phyloP scores from a whole-genome alignment of 2,113 vertebrate genomes.

The Varanus komodoensis region DNA sequence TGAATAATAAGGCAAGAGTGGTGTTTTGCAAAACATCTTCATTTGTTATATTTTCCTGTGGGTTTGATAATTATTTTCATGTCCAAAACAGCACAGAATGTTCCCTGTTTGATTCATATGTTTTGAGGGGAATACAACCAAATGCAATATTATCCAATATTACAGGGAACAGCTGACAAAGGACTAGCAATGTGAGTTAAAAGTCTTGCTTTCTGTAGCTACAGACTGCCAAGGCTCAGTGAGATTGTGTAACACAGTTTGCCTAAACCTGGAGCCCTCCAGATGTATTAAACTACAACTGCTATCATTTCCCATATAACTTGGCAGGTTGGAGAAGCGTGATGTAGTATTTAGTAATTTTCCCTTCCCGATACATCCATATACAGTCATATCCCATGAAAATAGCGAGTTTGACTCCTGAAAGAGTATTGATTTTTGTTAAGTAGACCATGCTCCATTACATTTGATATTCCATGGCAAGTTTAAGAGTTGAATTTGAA shows the following conservation, averaged over 20 bases:
- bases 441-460: background rate
- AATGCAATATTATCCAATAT: background rate
- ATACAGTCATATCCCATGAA: background rate
- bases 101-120: constrained; percentile 17
- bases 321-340: no score
- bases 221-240: background rate
- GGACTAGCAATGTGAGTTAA: constrained; percentile 14
- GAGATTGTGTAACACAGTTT: background rate
- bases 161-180: constrained; percentile 33
- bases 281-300: no score
- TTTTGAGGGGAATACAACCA: constrained; percentile 18
- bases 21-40: constrained; percentile 45
- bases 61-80: constrained; percentile 17
- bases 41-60: constrained; percentile 48
- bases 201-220: constrained; percentile 22
- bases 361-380: constrained; percentile 8
- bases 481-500: constrained; percentile 12
- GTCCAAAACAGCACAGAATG: constrained; percentile 1
- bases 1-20: constrained; percentile 12
- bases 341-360: background rate
- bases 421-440: background rate
- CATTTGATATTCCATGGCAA: no score
- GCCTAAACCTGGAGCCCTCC: no score
- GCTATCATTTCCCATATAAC: no score
- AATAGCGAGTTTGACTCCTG: background rate